phyloP scores from a whole-genome alignment of 2,113 vertebrate genomes.

The Scophthalmus maximus region DNA sequence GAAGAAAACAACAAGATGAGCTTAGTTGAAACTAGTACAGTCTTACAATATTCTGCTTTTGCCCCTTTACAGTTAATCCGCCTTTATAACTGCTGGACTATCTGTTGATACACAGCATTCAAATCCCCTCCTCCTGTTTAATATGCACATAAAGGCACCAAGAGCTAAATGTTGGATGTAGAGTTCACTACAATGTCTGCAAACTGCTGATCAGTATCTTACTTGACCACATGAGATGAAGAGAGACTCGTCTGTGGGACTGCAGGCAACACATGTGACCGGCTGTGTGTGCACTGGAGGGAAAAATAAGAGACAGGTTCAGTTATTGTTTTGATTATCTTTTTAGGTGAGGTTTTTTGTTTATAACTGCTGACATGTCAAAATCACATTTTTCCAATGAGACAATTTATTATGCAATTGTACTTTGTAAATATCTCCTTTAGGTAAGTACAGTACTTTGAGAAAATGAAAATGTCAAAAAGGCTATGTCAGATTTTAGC shows the following conservation, averaged over 20 bases:
- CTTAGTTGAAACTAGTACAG: background rate
- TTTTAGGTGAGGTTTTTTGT: background rate
- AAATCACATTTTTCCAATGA: background rate
- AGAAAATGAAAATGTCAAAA: too few relatives aligned
- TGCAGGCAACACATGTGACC: slow-evolving; percentile 89
- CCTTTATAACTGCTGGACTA: background rate
- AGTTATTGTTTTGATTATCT: too few relatives aligned
- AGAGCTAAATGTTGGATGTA: background rate
- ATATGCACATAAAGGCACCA: background rate
- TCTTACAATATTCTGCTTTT: background rate
- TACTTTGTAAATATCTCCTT: too few relatives aligned
- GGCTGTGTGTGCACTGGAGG: slow-evolving; percentile 87
- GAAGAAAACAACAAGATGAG: background rate
- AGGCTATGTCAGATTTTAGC: too few relatives aligned
- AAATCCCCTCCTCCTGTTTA: background rate
- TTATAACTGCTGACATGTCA: background rate
- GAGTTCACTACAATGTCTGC: background rate
- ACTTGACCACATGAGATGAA: slow-evolving; percentile 96
- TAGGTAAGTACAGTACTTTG: too few relatives aligned
- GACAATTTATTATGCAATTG: too few relatives aligned
- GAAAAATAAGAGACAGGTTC: background rate
- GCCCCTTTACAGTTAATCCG: background rate
- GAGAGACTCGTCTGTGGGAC: slow-evolving; percentile 89
- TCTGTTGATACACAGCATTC: background rate
- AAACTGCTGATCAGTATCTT: slow-evolving; percentile 51